Evolutionary conservation across 1,140 invertebrate species (phyloP), one percentile per base, ranked within the genome.

Genomic region (Anoplolepis gracilipes): DNA sequence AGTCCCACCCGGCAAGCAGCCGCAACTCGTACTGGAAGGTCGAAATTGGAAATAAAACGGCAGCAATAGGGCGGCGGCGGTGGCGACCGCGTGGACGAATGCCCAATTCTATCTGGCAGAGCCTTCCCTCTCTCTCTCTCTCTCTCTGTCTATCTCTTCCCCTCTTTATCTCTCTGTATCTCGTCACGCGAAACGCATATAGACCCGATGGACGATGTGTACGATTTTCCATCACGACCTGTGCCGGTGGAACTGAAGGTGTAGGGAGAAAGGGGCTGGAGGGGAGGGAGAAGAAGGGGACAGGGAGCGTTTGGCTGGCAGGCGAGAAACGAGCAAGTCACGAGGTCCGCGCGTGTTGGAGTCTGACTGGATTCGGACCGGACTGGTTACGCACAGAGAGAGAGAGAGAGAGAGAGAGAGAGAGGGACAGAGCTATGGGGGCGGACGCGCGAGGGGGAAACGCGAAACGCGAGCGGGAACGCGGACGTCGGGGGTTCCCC

Each of bases 21-120:
- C 76, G 39, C 76, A 78, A 81, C 46, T 53, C 53, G 61, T 64
- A 59, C 76, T 67, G 84, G 75, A 79, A 85, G 49, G 77, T 84
- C 79, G 90, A 87, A 92, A 93, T 92, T 92, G 92, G 91, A 92
- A 92, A 92, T 92, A 92, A 92, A 92, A 92, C 90, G 86, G 65
- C 73, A 76, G 67, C 85, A 78, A 85, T 78, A 79, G 78, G 81
- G 72, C 72, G 72, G 84, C 64, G 65, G 84, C 64, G 65, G 36
- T 46, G 61, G 77, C 67, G 69, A 53, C 55, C 79, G 79, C 70
- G 70, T 75, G 64, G 84, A 82, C 87, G 77, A 86, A 82, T 78
- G 81, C 85, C 78, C 78, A 55, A 53, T 64, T 84, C 39, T 84
- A 69, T 84, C 69, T n/a, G 19, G 28, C 59, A 42, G 36, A 84